These are phyloP conservation scores for Heteronetta atricapilla DNA, from an alignment of 2,113 vertebrate genomes.

Conservation along the genomic window DNA sequence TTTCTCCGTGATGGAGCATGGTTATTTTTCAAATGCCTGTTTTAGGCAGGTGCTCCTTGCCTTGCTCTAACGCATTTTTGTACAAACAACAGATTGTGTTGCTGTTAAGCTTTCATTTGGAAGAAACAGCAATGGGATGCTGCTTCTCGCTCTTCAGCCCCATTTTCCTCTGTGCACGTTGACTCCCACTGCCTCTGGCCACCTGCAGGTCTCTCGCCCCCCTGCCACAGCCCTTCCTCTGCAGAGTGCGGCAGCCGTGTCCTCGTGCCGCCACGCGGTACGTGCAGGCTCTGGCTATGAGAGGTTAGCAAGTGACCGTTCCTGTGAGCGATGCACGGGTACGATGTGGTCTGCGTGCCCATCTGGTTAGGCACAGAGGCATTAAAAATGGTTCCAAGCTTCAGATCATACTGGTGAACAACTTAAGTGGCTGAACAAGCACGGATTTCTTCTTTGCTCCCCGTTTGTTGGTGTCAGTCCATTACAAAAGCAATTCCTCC, in stretches of 20 bases:
- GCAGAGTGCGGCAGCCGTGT: neutral
- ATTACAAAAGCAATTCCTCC: too few species aligned
- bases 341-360: fast-evolving
- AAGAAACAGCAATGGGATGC: neutral
- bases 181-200: neutral
- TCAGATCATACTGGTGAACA: neutral
- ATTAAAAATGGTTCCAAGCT: neutral
- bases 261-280: fast-evolving
- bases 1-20: neutral
- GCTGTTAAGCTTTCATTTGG: neutral
- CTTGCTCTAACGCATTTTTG: neutral
- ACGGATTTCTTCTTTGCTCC: neutral
- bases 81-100: neutral
- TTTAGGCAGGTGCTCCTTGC: neutral
- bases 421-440: fast-evolving
- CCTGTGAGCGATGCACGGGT: neutral
- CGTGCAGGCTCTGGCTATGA: fast-evolving
- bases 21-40: neutral
- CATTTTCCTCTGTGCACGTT: fast-evolving
- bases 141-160: fast-evolving
- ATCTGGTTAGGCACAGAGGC: fast-evolving
- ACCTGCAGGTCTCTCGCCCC: too few species aligned
- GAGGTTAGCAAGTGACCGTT: neutral
- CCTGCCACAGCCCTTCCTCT: neutral
- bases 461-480: neutral